Evolutionary conservation across 2,113 vertebrate species (phyloP).

Genomic region (zebrafish (Danio rerio)): GRCz12tu NC_133192.1:24253501-24254000

Average conservation of each 20-base stretch:
- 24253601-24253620: neutral
- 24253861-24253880: neutral
- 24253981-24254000: neutral
- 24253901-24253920: neutral
- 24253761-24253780: neutral
- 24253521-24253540: too few relatives aligned
- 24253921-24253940: neutral
- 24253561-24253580: too few relatives aligned
- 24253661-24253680: neutral
- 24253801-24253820: conserved; percentile 20
- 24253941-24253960: conserved; percentile 3
- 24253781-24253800: neutral
- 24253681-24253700: neutral
- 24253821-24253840: conserved; percentile 17
- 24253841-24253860: conserved; percentile 4
- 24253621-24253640: neutral
- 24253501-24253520: too few relatives aligned
- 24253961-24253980: conserved; percentile 7
- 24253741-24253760: neutral
- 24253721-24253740: neutral
- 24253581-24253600: too few relatives aligned
- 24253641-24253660: neutral
- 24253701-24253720: neutral
- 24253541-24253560: too few relatives aligned
- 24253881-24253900: conserved; percentile 4